phyloP scores from a whole-genome alignment of 2,797 vertebrate species.

The Urosaurus nigricauda region DNA sequence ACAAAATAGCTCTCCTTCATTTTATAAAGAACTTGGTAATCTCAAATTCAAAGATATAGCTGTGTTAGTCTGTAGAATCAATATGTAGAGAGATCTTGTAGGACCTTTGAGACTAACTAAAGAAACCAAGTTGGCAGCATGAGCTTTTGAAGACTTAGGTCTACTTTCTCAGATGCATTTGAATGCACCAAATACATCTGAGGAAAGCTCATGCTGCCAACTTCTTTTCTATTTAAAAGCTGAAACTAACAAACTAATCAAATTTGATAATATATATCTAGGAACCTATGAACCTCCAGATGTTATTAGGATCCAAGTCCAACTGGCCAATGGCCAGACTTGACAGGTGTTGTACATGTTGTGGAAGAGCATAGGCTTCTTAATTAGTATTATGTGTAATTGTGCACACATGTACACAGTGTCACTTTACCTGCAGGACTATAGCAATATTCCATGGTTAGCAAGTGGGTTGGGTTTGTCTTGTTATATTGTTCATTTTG shows the following conservation, averaged over 20 bases:
- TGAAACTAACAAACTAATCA: not conserved
- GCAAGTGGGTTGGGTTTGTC: not conserved
- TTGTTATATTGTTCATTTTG: not conserved
- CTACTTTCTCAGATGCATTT: no score
- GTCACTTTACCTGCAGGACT: not conserved
- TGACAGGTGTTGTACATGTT: not conserved
- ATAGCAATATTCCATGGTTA: not conserved
- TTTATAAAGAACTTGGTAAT: not conserved
- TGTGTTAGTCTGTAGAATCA: no score
- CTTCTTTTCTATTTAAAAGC: not conserved
- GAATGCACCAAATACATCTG: no score
- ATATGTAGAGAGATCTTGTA: no score
- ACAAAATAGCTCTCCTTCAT: not conserved
- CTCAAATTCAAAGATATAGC: not conserved
- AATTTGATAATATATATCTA: not conserved
- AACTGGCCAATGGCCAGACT: not conserved
- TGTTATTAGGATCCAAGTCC: not conserved
- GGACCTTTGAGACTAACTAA: no score
- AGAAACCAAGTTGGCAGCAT: no score
- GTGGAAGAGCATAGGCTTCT: not conserved
- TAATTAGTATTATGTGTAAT: not conserved
- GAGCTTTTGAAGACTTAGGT: no score
- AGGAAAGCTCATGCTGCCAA: no score
- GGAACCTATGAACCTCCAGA: not conserved
- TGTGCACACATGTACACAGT: not conserved